Evolutionary conservation across 2,797 vertebrate genomes (phyloP), one percentile per base, ranked within the genome.

Genomic region (Nannoperca australis): DNA sequence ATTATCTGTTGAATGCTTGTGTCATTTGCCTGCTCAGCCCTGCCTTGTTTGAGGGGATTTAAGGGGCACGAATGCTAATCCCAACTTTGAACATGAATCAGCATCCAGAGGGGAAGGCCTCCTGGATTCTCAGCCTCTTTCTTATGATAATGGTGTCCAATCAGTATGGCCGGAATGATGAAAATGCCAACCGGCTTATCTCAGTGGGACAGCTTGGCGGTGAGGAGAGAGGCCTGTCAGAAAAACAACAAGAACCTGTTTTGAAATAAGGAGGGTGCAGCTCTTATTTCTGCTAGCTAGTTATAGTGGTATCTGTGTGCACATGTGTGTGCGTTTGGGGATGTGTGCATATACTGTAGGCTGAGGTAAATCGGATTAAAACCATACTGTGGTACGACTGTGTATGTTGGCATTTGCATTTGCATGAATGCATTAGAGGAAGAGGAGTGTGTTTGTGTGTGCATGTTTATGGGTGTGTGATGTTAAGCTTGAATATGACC

Each of bases 1-100:
- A 79, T 94, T 96, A 96, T 97, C 97, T 94, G 92, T 61, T 70
- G 90, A 94, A 94, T 88, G 75, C 68, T 89, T 90, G 94, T 96
- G 96, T 96, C 95, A 96, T 97, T 96, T 93, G 40, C 86, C 83
- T n/a, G 81, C 82, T 81, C 85, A 76, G 77, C 81, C 81, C 76
- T 68, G 94, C 85, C 92, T 93, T 92, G 94, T 98, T 97, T 98
- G 97, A 98, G 96, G 96, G 97, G 97, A 98, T 98, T 98, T 97
- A 90, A 92, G 91, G 81, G 90, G 92, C 92, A 89, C 93, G 96
- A 96, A 90, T 96, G 96, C 96, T 98, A 97, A 98, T 98, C 98
- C 96, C 82, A 96, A 97, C 91, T 97, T 97, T 97, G 96, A 98
- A 97, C 96, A 97, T 96, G 96, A 96, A 97, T 96, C 95, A 94